Base-by-base conservation (phyloP, 1,140 invertebrate genomes). In the Diachasmimorpha longicaudata region DNA sequence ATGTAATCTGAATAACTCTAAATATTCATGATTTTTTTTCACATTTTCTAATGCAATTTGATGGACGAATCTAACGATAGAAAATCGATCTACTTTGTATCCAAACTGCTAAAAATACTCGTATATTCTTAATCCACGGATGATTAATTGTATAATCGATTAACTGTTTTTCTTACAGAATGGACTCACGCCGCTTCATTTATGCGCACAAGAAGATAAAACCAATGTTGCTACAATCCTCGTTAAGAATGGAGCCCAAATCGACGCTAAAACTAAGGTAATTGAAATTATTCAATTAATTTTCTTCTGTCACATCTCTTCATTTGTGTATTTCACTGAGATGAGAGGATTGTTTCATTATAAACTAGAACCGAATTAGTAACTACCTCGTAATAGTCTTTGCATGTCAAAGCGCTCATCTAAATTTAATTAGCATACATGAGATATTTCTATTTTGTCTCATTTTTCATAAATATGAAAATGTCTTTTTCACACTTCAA, bases 171-270 rank as follows among this genome's bases (percentile, higher is more conserved):
- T 82, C 58, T 87, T 89, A 37, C 82, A 94, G 93, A 96, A 96
- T 88, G 96, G 96, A 63, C 89, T 99, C 44, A 96, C 96, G 8
- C 95, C 97, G 21, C 89, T 98, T 63, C 97, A 99, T 90, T 89
- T 98, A 75, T 96, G 93, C 89, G 93, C 94, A 66, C 97, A 98
- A 91, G 97, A 99, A 88, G 98, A 99, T 78, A 93, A 95, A 83
- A 95, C 96, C 0, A 91, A 93, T 70, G 96, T 98, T 6, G 96
- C 97, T 3, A 91, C 93, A 77, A 92, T 97, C 75, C 90, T 99
- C 14, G 91, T 97, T 4, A 93, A 95, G 78, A 93, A 95, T 82
- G 93, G 93, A 72, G 96, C 96, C 55, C 91, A 95, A 71, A 93
- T 96, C 77, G 94, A 95, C 82, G 91, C 94, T 5, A 92, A 92